These are phyloP conservation scores for Pocillopora meandrina DNA, from an alignment of 92 coral and sea anemone species.

Conservation along the genomic window DNA sequence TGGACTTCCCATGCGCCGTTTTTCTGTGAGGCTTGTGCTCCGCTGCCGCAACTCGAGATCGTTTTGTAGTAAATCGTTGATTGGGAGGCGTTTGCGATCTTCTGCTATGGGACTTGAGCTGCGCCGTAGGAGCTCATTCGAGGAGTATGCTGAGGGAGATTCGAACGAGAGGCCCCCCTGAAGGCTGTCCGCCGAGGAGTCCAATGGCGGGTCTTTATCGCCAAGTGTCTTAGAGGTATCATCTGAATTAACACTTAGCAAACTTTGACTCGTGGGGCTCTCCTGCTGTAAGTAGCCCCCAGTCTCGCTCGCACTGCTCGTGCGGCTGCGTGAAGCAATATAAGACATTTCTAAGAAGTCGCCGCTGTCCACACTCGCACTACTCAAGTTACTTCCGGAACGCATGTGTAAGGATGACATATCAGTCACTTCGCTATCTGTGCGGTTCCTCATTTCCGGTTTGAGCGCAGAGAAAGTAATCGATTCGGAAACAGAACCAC, in stretches of 20 bases:
- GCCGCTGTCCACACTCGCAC: conserved; percentile 70
- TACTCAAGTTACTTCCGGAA: conserved; percentile 72
- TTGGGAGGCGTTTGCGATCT: conserved; percentile 22
- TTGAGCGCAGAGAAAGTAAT: conserved; percentile 1
- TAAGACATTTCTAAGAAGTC: conserved; percentile 53
- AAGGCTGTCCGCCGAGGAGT: conserved; percentile 38
- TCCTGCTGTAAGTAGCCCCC: conserved; percentile 58
- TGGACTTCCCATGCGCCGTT: conserved; percentile 83
- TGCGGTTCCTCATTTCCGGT: conserved; percentile 25
- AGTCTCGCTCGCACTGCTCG: conserved; percentile 71
- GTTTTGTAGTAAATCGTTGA: conserved; percentile 21
- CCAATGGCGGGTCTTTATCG: conserved; percentile 31
- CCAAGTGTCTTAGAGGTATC: conserved; percentile 34
- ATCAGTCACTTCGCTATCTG: conserved; percentile 50
- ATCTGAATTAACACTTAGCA: conserved; percentile 44
- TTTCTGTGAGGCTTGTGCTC: conserved; percentile 88
- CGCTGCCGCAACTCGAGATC: conserved; percentile 61
- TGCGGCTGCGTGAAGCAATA: conserved; percentile 58
- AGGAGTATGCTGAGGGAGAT: conserved; percentile 29
- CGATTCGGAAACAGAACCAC: conserved; percentile 18
- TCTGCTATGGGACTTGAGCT: conserved; percentile 12
- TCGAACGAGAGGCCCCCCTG: conserved; percentile 20
- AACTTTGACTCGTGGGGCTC: conserved; percentile 61
- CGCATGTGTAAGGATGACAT: conserved; percentile 58
- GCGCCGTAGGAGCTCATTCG: conserved; percentile 6